Percentiles rank a stretch among this genome's conserved stretches.
Evolutionary conservation across 2,888 invertebrate species (phyloP).

Genomic region (Nomada ruficornis): DNA sequence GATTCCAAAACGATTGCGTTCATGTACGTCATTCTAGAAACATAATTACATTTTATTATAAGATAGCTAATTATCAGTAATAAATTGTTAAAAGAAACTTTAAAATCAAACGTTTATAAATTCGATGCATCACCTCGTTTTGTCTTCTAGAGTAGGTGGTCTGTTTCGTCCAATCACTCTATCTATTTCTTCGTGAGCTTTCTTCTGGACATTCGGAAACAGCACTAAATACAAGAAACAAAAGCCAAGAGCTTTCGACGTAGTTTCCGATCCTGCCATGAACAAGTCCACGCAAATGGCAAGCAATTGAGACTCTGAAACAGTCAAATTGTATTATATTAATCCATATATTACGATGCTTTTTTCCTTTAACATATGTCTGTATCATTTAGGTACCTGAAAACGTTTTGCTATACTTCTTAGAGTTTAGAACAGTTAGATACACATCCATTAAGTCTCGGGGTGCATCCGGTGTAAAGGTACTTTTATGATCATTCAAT

Average conservation of each 20-base stretch:
- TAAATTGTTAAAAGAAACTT: background rate
- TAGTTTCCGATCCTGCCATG: slow-evolving; percentile 94
- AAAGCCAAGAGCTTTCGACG: slow-evolving; percentile 91
- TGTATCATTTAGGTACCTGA: slow-evolving; percentile 78
- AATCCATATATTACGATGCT: background rate
- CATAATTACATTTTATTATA: background rate
- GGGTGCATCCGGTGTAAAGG: slow-evolving; percentile 87
- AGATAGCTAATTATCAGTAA: background rate
- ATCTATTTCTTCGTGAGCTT: slow-evolving; percentile 92
- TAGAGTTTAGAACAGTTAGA: slow-evolving; percentile 88
- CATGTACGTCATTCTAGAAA: slow-evolving; percentile 91
- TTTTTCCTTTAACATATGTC: background rate
- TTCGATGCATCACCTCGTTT: slow-evolving; percentile 85
- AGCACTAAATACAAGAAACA: slow-evolving; percentile 90
- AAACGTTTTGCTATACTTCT: slow-evolving; percentile 85
- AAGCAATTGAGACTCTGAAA: slow-evolving; percentile 89
- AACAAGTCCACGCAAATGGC: slow-evolving; percentile 94
- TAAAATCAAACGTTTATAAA: background rate
- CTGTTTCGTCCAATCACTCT: slow-evolving; percentile 89
- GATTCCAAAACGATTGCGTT: slow-evolving; percentile 92
- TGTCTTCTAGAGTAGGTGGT: slow-evolving; percentile 89
- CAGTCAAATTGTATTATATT: background rate
- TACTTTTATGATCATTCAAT: slow-evolving; percentile 89
- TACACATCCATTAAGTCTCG: slow-evolving; percentile 94
- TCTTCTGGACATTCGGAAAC: slow-evolving; percentile 89